Percentiles rank a stretch among this genome's conserved stretches.
These are phyloP conservation scores for Apistogramma diplotaenia DNA, from an alignment of 2,113 vertebrate genomes.

Conservation along the genomic window DNA sequence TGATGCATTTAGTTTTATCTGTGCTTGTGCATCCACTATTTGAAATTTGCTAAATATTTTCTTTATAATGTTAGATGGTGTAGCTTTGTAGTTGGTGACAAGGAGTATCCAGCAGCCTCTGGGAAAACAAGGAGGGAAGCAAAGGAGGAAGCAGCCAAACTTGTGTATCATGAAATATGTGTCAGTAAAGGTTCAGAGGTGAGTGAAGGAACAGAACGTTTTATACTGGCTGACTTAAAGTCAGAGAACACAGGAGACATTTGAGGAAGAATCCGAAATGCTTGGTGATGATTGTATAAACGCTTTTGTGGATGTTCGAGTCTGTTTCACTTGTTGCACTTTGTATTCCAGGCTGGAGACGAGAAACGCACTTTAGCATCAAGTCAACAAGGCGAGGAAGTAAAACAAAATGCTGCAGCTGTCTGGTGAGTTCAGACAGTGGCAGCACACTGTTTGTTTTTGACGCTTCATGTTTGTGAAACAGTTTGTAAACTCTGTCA, in stretches of 20 bases:
- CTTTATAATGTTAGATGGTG: slow-evolving; percentile 31
- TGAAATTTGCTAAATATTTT: neutral
- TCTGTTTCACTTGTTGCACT: neutral
- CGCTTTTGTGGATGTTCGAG: neutral
- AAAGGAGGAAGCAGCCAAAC: slow-evolving; percentile 71
- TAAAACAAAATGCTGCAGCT: fast-evolving
- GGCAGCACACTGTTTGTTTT: neutral
- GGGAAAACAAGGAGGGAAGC: slow-evolving; percentile 69
- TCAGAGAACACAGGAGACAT: neutral
- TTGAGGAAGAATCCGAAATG: neutral
- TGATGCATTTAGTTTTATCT: neutral
- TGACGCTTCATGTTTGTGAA: fast-evolving
- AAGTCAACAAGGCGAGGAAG: neutral
- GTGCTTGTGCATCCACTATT: neutral
- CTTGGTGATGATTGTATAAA: neutral
- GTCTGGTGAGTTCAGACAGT: neutral
- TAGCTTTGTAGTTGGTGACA: slow-evolving; percentile 48
- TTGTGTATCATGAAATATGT: slow-evolving; percentile 44
- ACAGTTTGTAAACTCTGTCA: neutral
- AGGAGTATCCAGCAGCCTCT: slow-evolving; percentile 55
- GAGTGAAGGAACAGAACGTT: fast-evolving
- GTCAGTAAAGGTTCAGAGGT: slow-evolving; percentile 32
- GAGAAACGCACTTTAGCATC: neutral
- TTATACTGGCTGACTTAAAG: neutral
- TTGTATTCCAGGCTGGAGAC: fast-evolving